These are phyloP conservation scores for Clarias laeviceps DNA, from an alignment of 2,797 vertebrate species.

Conservation along the genomic window DNA sequence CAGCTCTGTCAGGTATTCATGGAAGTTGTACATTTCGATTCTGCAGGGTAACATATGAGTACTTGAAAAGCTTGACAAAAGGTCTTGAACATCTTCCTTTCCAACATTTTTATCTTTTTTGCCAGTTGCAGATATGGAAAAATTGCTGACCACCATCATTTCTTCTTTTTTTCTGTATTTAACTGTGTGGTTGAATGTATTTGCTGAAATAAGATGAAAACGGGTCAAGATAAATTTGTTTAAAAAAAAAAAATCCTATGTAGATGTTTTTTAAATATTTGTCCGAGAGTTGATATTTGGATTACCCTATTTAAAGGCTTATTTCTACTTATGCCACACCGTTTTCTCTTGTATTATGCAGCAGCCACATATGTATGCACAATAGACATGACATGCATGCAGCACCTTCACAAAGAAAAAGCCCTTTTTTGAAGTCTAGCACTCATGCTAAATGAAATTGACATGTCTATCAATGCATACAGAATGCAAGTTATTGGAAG, in stretches of 20 bases:
- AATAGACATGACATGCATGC: slow-evolving; percentile 68
- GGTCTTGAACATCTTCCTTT: slow-evolving; percentile 47
- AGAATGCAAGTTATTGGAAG: slow-evolving; percentile 73
- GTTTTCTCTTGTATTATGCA: slow-evolving; percentile 77
- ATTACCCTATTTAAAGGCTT: slow-evolving; percentile 62
- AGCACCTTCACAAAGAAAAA: slow-evolving; percentile 68
- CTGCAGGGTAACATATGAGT: slow-evolving; percentile 62
- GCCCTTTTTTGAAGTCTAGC: slow-evolving; percentile 64
- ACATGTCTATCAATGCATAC: slow-evolving; percentile 71
- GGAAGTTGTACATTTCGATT: slow-evolving; percentile 63
- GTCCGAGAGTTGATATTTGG: neutral
- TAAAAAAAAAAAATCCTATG: too few relatives aligned
- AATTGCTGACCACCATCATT: slow-evolving; percentile 40
- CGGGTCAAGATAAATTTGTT: neutral
- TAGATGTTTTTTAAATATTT: slow-evolving; percentile 42
- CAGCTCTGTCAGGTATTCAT: slow-evolving; percentile 77
- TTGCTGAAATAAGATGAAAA: neutral
- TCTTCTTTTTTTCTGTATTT: slow-evolving; percentile 28
- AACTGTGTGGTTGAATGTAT: neutral
- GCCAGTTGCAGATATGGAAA: slow-evolving; percentile 31
- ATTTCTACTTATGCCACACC: slow-evolving; percentile 66
- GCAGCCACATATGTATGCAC: slow-evolving; percentile 73
- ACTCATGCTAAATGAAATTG: slow-evolving; percentile 77
- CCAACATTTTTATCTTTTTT: slow-evolving; percentile 48
- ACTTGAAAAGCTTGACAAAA: slow-evolving; percentile 54